Conservation (phyloP, 2,113 vertebrate species). For the Aix galericulata region DNA sequence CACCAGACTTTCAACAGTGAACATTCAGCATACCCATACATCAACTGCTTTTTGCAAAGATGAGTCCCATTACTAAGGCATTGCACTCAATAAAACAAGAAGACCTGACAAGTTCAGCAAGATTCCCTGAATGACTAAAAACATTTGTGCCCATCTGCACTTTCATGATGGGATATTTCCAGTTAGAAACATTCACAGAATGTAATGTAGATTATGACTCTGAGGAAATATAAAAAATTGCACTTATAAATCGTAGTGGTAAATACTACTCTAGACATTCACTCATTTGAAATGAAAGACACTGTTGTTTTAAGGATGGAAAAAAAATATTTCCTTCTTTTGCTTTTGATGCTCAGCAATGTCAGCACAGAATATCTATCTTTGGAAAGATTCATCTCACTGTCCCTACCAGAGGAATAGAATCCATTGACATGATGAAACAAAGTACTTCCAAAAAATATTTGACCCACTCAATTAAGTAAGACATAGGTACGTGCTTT, state of each 20-base stretch:
- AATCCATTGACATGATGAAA: slow-evolving; percentile 1
- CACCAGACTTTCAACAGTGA: not conserved
- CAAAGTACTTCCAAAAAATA: slow-evolving; percentile 39
- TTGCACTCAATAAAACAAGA: not conserved
- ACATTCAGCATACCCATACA: not conserved
- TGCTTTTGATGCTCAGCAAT: not conserved
- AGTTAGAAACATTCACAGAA: not conserved
- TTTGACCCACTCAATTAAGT: slow-evolving; percentile 19
- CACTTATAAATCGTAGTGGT: not conserved
- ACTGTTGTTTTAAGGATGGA: not conserved
- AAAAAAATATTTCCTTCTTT: not conserved
- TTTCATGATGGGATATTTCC: not conserved
- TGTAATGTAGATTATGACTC: not conserved
- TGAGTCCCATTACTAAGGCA: not conserved
- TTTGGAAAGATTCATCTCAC: not conserved
- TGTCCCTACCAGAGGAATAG: not conserved
- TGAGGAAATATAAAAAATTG: not conserved
- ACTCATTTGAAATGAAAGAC: not conserved
- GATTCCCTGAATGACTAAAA: not conserved
- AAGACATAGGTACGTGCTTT: slow-evolving; percentile 1
- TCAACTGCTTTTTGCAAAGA: not conserved
- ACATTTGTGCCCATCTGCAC: not conserved
- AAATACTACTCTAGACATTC: not conserved
- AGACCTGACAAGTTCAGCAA: not conserved
- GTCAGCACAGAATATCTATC: not conserved